Evolutionary conservation across 53 echinoderm and acorn worm species (phyloP), one percentile per base, ranked within the genome.

Genomic region (Henricia sp.): DNA sequence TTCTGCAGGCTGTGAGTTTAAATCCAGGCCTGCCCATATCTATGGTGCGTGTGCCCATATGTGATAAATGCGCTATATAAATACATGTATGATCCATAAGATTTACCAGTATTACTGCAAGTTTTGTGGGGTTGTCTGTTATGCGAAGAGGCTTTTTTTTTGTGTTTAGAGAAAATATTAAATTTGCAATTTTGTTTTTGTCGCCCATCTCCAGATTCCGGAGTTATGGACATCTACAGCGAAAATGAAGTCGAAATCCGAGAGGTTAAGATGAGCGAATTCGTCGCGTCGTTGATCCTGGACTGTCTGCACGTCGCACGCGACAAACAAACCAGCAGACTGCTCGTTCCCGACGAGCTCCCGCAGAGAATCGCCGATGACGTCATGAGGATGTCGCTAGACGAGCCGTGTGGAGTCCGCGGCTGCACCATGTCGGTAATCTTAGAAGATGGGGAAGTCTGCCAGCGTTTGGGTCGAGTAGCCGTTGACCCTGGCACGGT

Each of bases 391-490:
- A 97, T 97, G 97, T 90, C 94, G 48, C 82, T 88, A 20, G 85
- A 92, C 51, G 97, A 97, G 68, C 97, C 97, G 28, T 97, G 97
- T 60, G 97, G 97, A 0, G 90, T 94, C 14, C 90, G 97, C 35
- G 97, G 97, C 32, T 97, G 94, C 74, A 66, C 87, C 0, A 35
- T 97, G 52, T 90, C 88, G 29, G 57, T 97, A n/a, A 82, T 91
- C 3, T 60, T 94, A 21, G 94, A 97, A 59, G 94, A 97, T 36
- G 94, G 94, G 6, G 74, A 90, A 6, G 20, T 83, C 60, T 92
- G 92, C 73, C 88, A 84, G 36, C 86, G 92, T 44, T 51, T 97
- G 1, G 94, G 97, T 20, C 89, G 88, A 63, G 78, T 92, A 32
- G 72, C 75, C 6, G 83, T 97, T 4, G 97, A 97, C 50, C 97